Base-by-base conservation (phyloP, 2,888 invertebrate genomes). In the Calameuta idolon region DNA sequence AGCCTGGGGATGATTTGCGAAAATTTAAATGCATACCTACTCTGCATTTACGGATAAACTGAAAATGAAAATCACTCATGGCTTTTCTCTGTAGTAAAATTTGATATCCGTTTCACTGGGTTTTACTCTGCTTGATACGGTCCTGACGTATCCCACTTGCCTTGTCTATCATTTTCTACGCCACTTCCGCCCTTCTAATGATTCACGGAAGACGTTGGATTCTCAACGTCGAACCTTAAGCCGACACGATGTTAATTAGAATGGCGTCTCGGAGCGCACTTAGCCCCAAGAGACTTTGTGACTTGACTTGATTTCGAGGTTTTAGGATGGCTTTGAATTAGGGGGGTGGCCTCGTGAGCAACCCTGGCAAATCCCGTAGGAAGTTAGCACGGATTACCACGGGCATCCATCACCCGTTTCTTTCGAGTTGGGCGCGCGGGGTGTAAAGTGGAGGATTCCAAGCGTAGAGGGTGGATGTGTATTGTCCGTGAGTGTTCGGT, bases 191-290 rank as follows among this genome's bases (percentile, higher is more conserved):
- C 15, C 9, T 15, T 2, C 2, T 89, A 89, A 89, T 87, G 89
- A 89, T 89, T 87, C 87, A 87, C 84, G 81, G 84, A 87, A 87
- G 85, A 87, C 85, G 79, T 77, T 80, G 77, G 23, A 74, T 9
- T 75, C 79, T 73, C 79, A 76, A 79, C 79, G 81, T 81, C 81
- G 84, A 84, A 82, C 84, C 84, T 84, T 88, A 89, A 88, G 87
- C 88, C 86, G 83, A 91, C 90, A 89, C 89, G 90, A 91, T 91
- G 91, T 91, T 91, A 91, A 91, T 91, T 91, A 91, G 91, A 89
- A 86, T 84, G 83, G 82, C 85, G 88, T 87, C 87, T 87, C 85
- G 81, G 82, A 82, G 82, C 81, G 82, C 75, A 81, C 84, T 82
- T 82, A 77, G 78, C 82, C 80, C 79, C 75, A 84, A 78, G 85